Percentiles rank a stretch among this genome's conserved stretches.
These are phyloP conservation scores for Crocuta crocuta DNA, from an alignment of 2,113 vertebrate species.

Conservation along the genomic window DNA sequence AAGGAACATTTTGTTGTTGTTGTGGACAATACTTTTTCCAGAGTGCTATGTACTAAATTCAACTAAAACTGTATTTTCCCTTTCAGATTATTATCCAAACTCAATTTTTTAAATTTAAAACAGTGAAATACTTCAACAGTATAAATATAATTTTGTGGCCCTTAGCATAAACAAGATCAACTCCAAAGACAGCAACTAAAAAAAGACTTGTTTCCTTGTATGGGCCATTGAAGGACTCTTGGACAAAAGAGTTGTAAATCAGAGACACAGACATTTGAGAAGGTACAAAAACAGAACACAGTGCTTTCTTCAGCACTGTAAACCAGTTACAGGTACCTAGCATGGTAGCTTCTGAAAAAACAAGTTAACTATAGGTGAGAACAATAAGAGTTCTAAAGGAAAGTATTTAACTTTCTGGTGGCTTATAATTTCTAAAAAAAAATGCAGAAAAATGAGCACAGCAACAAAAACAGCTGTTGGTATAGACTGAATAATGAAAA, in stretches of 20 bases:
- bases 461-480: neutral
- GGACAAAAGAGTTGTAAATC: conserved; percentile 15
- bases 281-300: neutral
- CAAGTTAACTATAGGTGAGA: neutral
- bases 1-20: neutral
- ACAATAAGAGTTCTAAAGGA: neutral
- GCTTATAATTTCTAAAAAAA: neutral
- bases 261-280: neutral
- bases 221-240: neutral
- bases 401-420: neutral
- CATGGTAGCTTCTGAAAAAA: neutral
- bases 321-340: neutral
- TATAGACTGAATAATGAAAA: neutral
- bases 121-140: neutral
- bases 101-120: conserved; percentile 3
- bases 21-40: neutral
- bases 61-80: conserved; percentile 27
- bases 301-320: neutral
- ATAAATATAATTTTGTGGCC: neutral
- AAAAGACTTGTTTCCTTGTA: conserved; percentile 2
- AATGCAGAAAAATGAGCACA: neutral
- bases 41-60: neutral
- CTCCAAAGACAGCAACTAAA: neutral
- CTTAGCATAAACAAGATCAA: neutral
- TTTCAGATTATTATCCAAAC: conserved; percentile 28